These are phyloP conservation scores for Alviniconcha strummeri DNA, from an alignment of 2,888 invertebrate genomes.

Conservation along the genomic window DNA sequence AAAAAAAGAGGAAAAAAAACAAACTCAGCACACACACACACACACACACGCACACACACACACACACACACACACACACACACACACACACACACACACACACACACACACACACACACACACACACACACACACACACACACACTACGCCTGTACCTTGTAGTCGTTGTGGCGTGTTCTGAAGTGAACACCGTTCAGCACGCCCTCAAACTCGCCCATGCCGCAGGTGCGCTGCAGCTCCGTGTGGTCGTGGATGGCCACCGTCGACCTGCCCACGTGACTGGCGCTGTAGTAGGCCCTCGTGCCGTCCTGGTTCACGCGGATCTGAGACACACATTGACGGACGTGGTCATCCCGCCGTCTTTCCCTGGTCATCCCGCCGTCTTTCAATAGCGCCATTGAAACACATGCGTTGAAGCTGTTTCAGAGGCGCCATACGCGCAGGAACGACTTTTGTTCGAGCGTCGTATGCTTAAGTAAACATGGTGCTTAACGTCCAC, in stretches of 20 bases:
- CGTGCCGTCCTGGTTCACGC: slow-evolving; percentile 24
- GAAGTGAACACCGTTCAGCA: slow-evolving; percentile 47
- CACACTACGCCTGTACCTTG: not conserved
- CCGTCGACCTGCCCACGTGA: slow-evolving; percentile 6
- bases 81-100: not conserved
- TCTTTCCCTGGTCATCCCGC: too few species aligned
- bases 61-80: not conserved
- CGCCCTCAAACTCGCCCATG: slow-evolving; percentile 27
- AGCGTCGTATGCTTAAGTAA: too few species aligned
- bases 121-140: not conserved
- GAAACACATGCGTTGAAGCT: too few species aligned
- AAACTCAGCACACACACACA: not conserved
- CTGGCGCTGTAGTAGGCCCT: slow-evolving; percentile 13
- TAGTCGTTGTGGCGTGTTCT: slow-evolving; percentile 46
- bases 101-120: slow-evolving; percentile 1
- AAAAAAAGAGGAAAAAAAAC: too few species aligned
- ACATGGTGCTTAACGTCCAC: too few species aligned
- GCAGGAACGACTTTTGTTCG: too few species aligned
- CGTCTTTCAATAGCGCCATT: too few species aligned
- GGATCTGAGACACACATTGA: not conserved
- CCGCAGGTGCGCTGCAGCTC: slow-evolving; percentile 14
- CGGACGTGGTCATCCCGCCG: not conserved
- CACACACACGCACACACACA: too few species aligned
- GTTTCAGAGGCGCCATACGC: too few species aligned
- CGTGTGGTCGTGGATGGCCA: slow-evolving; percentile 27